A percentile compares a stretch with the other conserved stretches of the same genome.
Evolutionary conservation across 2,113 vertebrate species (phyloP).

Genomic region (Scolopax mira): DNA sequence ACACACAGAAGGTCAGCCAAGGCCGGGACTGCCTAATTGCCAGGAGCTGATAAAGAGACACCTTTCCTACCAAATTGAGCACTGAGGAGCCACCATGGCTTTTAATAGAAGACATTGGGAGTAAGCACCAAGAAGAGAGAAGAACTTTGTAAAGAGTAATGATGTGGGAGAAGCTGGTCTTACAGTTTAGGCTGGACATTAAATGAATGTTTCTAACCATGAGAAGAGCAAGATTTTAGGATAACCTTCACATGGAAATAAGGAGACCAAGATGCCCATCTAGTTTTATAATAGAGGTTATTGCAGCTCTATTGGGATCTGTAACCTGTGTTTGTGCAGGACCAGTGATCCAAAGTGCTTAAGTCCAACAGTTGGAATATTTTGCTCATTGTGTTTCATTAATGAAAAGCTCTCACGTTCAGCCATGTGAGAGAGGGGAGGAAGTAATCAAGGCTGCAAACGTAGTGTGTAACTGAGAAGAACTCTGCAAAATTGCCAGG

Average conservation of each 20-base stretch:
- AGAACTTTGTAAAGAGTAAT: not conserved
- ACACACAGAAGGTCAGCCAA: not conserved
- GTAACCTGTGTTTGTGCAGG: not conserved
- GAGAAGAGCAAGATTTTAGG: not conserved
- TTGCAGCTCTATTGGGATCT: not conserved
- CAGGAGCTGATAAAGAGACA: not conserved
- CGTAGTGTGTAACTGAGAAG: not conserved
- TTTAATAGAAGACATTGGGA: rapidly evolving
- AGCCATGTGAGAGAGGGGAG: not conserved
- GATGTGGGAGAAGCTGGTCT: not conserved
- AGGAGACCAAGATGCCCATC: not conserved
- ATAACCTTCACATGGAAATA: not conserved
- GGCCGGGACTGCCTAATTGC: not conserved
- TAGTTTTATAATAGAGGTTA: not conserved
- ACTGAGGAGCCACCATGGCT: not conserved
- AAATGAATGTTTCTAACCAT: not conserved
- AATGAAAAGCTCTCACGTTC: not conserved
- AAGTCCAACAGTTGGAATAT: not conserved
- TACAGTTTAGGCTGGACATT: not conserved
- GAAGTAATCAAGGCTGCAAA: not conserved
- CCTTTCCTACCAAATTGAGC: not conserved
- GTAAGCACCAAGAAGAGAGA: not conserved
- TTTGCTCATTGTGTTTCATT: not conserved
- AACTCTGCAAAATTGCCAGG: not conserved
- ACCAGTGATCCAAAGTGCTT: rapidly evolving